phyloP scores from a whole-genome alignment of 2,888 invertebrate species.

The Ectobius pallidus region DNA sequence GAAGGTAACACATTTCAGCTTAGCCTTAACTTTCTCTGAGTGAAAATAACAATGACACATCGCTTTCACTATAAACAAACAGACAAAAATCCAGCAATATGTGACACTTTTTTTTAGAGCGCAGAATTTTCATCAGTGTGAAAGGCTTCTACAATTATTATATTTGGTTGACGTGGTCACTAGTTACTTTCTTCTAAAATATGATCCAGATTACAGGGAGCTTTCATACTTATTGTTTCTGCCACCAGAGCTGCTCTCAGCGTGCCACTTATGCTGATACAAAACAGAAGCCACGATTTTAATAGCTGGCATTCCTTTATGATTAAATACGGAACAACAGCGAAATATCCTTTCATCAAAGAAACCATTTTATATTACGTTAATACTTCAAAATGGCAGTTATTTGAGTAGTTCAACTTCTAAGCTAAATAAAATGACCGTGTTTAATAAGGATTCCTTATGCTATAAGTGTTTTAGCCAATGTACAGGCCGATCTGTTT shows the following conservation, averaged over 20 bases:
- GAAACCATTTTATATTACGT: no score
- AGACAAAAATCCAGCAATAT: neutral
- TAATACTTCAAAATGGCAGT: no score
- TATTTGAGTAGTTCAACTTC: no score
- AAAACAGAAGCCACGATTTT: no score
- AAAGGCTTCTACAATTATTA: conserved; percentile 13
- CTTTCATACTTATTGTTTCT: neutral
- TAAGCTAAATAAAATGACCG: no score
- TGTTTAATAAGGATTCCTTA: no score
- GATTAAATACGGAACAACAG: no score
- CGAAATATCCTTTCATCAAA: no score
- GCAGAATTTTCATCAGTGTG: conserved; percentile 3
- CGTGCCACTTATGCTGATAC: neutral
- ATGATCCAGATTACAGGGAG: neutral
- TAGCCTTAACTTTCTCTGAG: neutral
- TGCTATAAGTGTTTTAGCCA: no score
- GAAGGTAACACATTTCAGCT: neutral
- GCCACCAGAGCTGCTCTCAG: neutral
- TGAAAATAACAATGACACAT: neutral
- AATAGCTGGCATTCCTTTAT: no score
- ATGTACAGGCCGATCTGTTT: no score
- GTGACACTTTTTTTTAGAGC: neutral
- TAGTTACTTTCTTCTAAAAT: neutral
- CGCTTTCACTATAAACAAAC: neutral
- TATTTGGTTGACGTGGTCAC: neutral